These are phyloP conservation scores for Catostylus mosaicus DNA, from an alignment of 30 jellyfish, hydroid and myxozoan genomes.

Conservation along the genomic window DNA sequence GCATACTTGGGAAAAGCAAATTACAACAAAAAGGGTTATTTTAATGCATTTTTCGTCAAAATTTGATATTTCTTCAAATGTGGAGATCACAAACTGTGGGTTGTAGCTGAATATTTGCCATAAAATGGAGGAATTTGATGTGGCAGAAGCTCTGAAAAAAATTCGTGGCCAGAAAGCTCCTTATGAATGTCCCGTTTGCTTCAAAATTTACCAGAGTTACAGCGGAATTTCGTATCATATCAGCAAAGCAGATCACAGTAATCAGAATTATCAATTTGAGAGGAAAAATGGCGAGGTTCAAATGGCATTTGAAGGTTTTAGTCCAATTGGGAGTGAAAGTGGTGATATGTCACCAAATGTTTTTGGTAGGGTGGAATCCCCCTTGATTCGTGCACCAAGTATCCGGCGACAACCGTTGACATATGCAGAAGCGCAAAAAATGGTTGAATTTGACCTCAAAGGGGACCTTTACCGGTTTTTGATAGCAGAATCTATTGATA, in stretches of 20 bases:
- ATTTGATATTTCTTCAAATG: background rate
- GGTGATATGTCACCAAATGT: constrained; percentile 61
- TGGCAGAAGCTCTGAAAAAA: constrained; percentile 54
- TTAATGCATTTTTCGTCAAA: background rate
- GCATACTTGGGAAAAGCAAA: background rate
- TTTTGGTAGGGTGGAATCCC: constrained; percentile 84
- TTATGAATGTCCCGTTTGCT: constrained; percentile 93
- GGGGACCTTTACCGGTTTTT: constrained; percentile 81
- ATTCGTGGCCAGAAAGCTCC: constrained; percentile 84
- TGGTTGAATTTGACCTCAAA: constrained; percentile 95
- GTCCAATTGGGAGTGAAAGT: constrained; percentile 70
- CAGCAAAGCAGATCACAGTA: constrained; percentile 78
- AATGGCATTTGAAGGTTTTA: constrained; percentile 63
- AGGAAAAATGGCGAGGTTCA: constrained; percentile 64
- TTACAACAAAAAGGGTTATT: background rate
- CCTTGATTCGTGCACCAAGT: constrained; percentile 77
- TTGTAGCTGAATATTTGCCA: background rate
- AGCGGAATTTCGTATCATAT: constrained; percentile 96
- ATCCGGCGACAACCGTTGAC: constrained; percentile 92
- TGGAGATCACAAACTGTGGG: background rate
- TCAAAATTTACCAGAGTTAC: constrained; percentile 82
- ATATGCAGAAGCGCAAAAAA: constrained; percentile 95
- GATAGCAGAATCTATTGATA: constrained; percentile 72
- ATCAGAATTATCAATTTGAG: constrained; percentile 64
- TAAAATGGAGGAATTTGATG: constrained; percentile 68